phyloP scores from a whole-genome alignment of 2,113 vertebrate species.

The Sinocyclocheilus anophthalmus region DNA sequence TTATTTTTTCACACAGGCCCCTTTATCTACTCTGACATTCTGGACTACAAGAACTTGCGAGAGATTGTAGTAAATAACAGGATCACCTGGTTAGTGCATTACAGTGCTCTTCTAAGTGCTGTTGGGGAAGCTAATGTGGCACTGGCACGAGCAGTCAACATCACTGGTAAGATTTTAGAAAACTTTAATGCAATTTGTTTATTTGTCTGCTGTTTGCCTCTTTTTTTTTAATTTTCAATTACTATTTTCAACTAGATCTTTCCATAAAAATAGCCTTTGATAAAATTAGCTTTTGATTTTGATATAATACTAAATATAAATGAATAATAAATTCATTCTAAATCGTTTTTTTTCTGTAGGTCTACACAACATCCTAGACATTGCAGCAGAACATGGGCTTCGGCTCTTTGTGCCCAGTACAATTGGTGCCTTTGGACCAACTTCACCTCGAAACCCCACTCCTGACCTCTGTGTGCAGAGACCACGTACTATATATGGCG shows the following conservation, averaged over 20 bases:
- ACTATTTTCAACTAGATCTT: too few species aligned
- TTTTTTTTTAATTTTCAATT: too few species aligned
- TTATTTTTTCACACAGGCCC: conserved; percentile 76
- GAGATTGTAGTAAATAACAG: conserved; percentile 96
- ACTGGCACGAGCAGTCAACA: conserved; percentile 90
- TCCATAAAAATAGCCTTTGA: too few species aligned
- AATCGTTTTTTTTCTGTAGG: conserved; percentile 70
- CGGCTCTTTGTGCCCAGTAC: conserved; percentile 96
- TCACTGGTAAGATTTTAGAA: conserved; percentile 80
- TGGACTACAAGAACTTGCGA: conserved; percentile 93
- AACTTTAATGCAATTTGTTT: neutral
- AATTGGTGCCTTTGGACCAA: conserved; percentile 94
- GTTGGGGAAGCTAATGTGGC: conserved; percentile 90
- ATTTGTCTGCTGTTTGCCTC: too few species aligned
- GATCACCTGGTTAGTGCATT: conserved; percentile 94
- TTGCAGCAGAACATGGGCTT: conserved; percentile 87
- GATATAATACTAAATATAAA: neutral
- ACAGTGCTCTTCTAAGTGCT: conserved; percentile 93
- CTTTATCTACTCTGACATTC: conserved; percentile 91
- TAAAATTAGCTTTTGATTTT: neutral
- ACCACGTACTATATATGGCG: conserved; percentile 95
- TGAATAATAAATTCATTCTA: neutral
- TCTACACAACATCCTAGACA: conserved; percentile 92
- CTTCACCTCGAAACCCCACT: conserved; percentile 90
- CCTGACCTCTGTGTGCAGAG: conserved; percentile 94